Conservation (phyloP, 2,888 invertebrate genomes). For the Drosophila formosana region DNA sequence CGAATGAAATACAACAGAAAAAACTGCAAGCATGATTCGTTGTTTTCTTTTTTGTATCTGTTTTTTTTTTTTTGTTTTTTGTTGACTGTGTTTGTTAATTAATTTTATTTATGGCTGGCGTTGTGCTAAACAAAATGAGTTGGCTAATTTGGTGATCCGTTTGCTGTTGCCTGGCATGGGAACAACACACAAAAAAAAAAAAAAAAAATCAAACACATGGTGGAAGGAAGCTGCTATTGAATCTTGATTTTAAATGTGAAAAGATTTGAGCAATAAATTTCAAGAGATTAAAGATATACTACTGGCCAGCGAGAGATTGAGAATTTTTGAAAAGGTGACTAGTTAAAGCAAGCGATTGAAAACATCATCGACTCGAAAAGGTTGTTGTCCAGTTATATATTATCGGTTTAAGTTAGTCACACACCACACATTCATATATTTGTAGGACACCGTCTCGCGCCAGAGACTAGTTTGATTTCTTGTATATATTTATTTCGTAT, state of each 20-base stretch:
- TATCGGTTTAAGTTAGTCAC: constrained; percentile 2
- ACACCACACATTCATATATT: neutral
- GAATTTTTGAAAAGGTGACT: constrained; percentile 27
- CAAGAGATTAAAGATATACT: constrained; percentile 50
- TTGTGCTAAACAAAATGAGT: constrained; percentile 64
- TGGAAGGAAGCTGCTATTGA: constrained; percentile 53
- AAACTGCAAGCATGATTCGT: constrained; percentile 52
- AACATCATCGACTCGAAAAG: constrained; percentile 2
- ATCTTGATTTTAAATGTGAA: constrained; percentile 54
- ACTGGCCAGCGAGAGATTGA: constrained; percentile 12
- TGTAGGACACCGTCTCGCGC: neutral
- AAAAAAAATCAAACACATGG: neutral
- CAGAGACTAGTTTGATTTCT: neutral
- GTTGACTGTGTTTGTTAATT: constrained; percentile 52
- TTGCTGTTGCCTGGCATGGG: constrained; percentile 50
- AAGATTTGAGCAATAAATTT: constrained; percentile 53
- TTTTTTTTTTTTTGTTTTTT: constrained; percentile 21
- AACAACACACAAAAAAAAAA: constrained; percentile 41
- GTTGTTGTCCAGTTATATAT: constrained; percentile 34
- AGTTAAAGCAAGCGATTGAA: constrained; percentile 26
- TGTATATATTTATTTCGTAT: neutral
- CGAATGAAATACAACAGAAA: constrained; percentile 22
- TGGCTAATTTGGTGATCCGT: constrained; percentile 66
- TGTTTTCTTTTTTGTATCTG: constrained; percentile 12
- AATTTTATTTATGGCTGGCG: constrained; percentile 67